Conservation (phyloP, 1,140 invertebrate species). For the Nasonia vitripennis region DNA sequence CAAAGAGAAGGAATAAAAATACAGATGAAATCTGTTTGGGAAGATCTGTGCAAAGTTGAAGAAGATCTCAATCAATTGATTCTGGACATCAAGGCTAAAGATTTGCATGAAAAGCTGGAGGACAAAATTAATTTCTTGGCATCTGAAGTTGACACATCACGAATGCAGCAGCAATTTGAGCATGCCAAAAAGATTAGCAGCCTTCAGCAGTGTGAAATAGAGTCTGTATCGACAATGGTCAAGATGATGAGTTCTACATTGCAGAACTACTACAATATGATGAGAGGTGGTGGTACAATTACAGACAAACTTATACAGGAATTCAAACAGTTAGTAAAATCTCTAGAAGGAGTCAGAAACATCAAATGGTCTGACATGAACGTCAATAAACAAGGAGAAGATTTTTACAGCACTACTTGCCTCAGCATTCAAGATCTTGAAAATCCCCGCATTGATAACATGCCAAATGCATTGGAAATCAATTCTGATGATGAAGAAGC, state of each 20-base stretch:
- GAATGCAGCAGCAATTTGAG: slow-evolving; percentile 64
- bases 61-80: slow-evolving; percentile 58
- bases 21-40: slow-evolving; percentile 67
- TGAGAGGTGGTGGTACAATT: slow-evolving; percentile 63
- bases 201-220: slow-evolving; percentile 68
- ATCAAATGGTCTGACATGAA: slow-evolving; percentile 73
- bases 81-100: slow-evolving; percentile 57
- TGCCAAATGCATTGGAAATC: slow-evolving; percentile 52
- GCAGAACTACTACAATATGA: slow-evolving; percentile 68
- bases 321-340: slow-evolving; percentile 69
- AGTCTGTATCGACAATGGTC: slow-evolving; percentile 62
- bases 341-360: slow-evolving; percentile 70
- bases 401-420: slow-evolving; percentile 63
- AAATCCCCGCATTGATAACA: slow-evolving; percentile 48
- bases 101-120: slow-evolving; percentile 56
- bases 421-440: slow-evolving; percentile 58
- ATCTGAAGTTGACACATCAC: slow-evolving; percentile 61
- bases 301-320: slow-evolving; percentile 68
- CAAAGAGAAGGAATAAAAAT: slow-evolving; percentile 69
- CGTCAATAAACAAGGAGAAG: slow-evolving; percentile 54
- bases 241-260: slow-evolving; percentile 64
- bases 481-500: slow-evolving; percentile 44
- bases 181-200: slow-evolving; percentile 66
- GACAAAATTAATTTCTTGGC: slow-evolving; percentile 54
- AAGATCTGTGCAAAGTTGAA: slow-evolving; percentile 65